A percentile compares a stretch with the other conserved stretches of the same genome.
phyloP scores from a whole-genome alignment of 53 echinoderm and acorn worm species.

The Pentamera pediparva region DNA sequence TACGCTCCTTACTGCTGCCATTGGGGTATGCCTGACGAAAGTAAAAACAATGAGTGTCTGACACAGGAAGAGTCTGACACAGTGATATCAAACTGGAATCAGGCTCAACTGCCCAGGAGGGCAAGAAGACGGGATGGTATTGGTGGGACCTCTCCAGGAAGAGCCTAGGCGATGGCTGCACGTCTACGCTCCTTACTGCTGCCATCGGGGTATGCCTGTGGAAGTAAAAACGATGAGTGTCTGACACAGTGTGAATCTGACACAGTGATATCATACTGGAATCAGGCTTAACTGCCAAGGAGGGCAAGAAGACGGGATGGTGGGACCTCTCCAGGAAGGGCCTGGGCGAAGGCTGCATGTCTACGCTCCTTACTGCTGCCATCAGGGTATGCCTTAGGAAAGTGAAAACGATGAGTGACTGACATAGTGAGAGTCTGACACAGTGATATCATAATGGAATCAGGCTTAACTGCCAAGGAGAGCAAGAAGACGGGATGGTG shows the following conservation, averaged over 20 bases:
- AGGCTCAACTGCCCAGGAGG: slow-evolving; percentile 82
- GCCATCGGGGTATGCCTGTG: slow-evolving; percentile 95
- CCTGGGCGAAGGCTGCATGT: slow-evolving; percentile 86
- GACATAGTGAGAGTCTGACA: too few species aligned
- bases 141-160: slow-evolving; percentile 92
- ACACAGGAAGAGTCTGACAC: too few species aligned
- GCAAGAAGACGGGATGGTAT: slow-evolving; percentile 96
- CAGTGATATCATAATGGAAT: too few species aligned
- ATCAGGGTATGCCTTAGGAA: slow-evolving; percentile 86
- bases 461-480: too few species aligned
- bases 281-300: too few species aligned
- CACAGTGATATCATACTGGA: too few species aligned
- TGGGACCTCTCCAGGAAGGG: slow-evolving; percentile 92
- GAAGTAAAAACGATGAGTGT: too few species aligned
- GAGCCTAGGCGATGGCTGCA: slow-evolving; percentile 90
- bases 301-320: slow-evolving; percentile 96
- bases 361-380: slow-evolving; percentile 94
- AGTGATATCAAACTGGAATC: too few species aligned
- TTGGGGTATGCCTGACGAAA: slow-evolving; percentile 86
- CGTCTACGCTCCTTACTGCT: slow-evolving; percentile 90
- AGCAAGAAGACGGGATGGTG: slow-evolving; percentile 94
- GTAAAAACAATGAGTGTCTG: too few species aligned
- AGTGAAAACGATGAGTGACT: too few species aligned
- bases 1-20: slow-evolving; percentile 90
- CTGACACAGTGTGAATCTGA: too few species aligned